Evolutionary conservation across 2,888 invertebrate species (phyloP).

Genomic region (Muscina levida): DNA sequence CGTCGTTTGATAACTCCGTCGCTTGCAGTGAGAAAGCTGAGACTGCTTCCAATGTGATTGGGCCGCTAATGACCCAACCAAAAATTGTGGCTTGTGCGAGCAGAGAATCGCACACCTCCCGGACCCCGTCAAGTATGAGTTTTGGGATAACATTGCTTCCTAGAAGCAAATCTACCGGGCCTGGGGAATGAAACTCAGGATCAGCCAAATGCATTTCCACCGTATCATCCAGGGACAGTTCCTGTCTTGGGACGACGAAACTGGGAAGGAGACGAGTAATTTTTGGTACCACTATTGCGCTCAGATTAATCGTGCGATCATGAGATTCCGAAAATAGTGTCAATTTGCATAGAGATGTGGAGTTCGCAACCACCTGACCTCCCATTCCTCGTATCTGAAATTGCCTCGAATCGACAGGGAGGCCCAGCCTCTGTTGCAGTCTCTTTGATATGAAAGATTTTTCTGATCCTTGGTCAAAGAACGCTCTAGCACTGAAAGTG

Average conservation of each 20-base stretch:
- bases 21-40: background rate
- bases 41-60: background rate
- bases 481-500: background rate
- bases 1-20: background rate
- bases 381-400: background rate
- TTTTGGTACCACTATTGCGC: background rate
- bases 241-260: background rate
- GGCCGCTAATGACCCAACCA: conserved; percentile 10
- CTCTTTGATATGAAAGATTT: background rate
- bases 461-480: background rate
- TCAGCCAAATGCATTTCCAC: background rate
- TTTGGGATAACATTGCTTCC: background rate
- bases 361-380: background rate
- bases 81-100: background rate
- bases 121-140: background rate
- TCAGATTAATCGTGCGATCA: background rate
- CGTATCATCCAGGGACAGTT: background rate
- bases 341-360: background rate
- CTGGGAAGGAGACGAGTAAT: background rate
- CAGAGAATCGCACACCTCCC: too few relatives aligned
- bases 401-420: background rate
- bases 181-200: background rate
- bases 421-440: background rate
- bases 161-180: background rate
- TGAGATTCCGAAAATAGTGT: background rate